Evolutionary conservation across 2,113 vertebrate genomes (phyloP).

Genomic region (Struthio camelus): DNA sequence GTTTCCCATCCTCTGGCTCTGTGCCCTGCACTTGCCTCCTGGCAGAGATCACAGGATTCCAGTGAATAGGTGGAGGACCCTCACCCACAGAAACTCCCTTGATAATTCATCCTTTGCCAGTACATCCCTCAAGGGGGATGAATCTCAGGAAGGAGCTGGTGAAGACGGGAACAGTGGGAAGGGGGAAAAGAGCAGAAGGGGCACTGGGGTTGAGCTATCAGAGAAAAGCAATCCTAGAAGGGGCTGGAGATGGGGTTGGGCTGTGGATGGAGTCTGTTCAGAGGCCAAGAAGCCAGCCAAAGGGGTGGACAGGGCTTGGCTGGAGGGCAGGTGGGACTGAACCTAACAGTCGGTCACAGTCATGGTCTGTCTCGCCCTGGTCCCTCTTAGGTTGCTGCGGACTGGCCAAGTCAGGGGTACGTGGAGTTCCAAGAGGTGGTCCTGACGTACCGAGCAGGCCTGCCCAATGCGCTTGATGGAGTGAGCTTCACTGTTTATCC

Average conservation of each 20-base stretch:
- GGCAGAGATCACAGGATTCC: not conserved
- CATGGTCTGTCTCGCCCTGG: not conserved
- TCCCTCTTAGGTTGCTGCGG: slow-evolving; percentile 73
- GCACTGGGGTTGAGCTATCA: not conserved
- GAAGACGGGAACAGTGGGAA: not conserved
- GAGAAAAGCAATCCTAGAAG: not conserved
- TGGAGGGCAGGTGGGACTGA: not conserved
- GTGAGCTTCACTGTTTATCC: slow-evolving; percentile 84
- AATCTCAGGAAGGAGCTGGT: not conserved
- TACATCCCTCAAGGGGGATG: not conserved
- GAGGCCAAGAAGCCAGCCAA: not conserved
- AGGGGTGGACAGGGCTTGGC: not conserved
- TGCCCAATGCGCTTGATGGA: slow-evolving; percentile 89
- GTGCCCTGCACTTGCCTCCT: not conserved
- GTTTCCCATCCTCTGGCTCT: not conserved
- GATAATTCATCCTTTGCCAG: not conserved
- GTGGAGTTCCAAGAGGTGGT: slow-evolving; percentile 86
- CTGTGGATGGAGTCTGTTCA: not conserved
- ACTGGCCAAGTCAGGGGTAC: slow-evolving; percentile 85
- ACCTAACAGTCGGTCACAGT: not conserved
- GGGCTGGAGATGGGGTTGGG: not conserved
- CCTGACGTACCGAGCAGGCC: slow-evolving; percentile 83
- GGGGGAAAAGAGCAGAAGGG: not conserved
- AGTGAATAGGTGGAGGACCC: not conserved
- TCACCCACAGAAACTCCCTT: not conserved